phyloP scores from a whole-genome alignment of 2,113 vertebrate species.

The Okapia johnstoni region DNA sequence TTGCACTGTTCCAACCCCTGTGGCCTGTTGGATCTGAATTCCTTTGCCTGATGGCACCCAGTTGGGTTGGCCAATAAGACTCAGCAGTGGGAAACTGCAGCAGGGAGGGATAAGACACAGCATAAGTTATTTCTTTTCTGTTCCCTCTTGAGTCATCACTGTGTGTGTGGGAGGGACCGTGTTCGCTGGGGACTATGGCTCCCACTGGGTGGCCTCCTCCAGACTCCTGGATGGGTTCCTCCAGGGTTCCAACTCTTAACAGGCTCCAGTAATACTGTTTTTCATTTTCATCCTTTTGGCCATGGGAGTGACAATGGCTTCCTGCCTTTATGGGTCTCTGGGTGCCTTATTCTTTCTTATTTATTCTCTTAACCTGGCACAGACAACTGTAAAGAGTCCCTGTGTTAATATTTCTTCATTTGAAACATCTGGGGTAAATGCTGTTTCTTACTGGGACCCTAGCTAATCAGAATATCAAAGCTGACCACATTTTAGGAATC shows the following conservation, averaged over 20 bases:
- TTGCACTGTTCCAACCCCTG: neutral
- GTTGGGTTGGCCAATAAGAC: neutral
- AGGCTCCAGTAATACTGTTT: neutral
- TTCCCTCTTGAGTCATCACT: neutral
- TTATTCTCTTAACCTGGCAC: neutral
- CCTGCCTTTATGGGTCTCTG: neutral
- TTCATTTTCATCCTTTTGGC: neutral
- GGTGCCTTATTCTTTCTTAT: neutral
- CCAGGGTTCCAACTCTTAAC: neutral
- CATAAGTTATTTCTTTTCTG: neutral
- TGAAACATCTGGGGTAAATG: neutral
- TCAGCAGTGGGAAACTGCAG: neutral
- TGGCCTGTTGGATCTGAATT: neutral
- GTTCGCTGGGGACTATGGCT: neutral
- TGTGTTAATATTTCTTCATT: neutral
- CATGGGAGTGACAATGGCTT: rapidly evolving
- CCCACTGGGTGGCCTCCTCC: no score
- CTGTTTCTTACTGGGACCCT: neutral
- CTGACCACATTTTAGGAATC: neutral
- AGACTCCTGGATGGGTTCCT: neutral
- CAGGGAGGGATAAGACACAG: rapidly evolving
- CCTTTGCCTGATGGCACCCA: neutral
- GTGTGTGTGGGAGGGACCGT: neutral
- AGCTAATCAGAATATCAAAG: neutral
- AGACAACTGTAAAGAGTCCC: neutral